phyloP scores from a whole-genome alignment of 1,140 invertebrate species.

The Dendroctonus valens region DNA sequence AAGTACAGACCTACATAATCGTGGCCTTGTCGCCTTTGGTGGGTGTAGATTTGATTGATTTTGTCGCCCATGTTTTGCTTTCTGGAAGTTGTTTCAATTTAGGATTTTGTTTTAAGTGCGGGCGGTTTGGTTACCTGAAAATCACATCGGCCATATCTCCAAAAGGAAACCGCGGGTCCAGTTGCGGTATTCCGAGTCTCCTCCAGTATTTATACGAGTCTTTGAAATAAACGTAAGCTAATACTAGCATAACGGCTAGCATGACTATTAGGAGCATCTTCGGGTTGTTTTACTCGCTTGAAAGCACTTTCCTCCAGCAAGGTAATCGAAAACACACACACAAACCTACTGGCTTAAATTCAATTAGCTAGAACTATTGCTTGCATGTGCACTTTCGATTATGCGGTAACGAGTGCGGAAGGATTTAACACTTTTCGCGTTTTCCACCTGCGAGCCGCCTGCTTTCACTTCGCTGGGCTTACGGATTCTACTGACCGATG shows the following conservation, averaged over 20 bases:
- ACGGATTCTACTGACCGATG: too few species aligned
- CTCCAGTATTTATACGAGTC: conserved; percentile 49
- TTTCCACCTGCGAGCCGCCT: too few species aligned
- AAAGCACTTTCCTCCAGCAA: too few species aligned
- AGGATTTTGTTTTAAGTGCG: background rate
- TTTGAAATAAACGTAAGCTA: conserved; percentile 38
- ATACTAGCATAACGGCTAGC: background rate
- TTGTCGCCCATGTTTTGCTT: conserved; percentile 44
- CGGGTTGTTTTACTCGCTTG: too few species aligned
- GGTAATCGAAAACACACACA: too few species aligned
- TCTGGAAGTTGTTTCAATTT: conserved; percentile 12
- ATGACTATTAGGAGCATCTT: background rate
- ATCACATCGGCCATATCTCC: conserved; percentile 46
- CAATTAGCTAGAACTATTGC: too few species aligned
- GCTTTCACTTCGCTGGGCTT: too few species aligned
- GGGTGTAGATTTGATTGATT: conserved; percentile 44
- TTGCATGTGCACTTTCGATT: too few species aligned
- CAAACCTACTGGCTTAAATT: too few species aligned
- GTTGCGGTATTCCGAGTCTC: conserved; percentile 48
- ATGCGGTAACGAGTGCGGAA: too few species aligned
- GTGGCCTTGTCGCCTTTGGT: conserved; percentile 29
- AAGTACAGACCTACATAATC: conserved; percentile 52
- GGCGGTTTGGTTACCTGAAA: conserved; percentile 29
- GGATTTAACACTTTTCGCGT: too few species aligned
- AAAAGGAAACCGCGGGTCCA: conserved; percentile 46